Base-by-base conservation (phyloP, 1,140 invertebrate genomes). In the Amphibalanus amphitrite region DNA sequence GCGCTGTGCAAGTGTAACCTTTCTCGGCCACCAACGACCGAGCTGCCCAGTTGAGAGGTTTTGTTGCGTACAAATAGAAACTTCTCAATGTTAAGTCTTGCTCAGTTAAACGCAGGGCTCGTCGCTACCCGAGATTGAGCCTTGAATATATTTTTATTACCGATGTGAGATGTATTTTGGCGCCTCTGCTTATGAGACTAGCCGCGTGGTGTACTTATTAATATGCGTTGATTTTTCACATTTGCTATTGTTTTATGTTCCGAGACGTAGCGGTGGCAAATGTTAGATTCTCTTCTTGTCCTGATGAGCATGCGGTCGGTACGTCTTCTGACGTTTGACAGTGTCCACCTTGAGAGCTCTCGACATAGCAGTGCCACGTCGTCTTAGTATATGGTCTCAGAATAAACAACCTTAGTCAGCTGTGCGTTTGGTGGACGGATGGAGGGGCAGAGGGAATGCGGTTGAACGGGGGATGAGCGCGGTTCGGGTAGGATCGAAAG, bases 201-300 rank as follows among this genome's bases (percentile, higher is more conserved):
- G 47, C 47, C 47, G 47, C 20, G 47, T 59, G 47, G 47, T 59
- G 47, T 59, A 59, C 47, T 59, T 59, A 59, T 59, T 59, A 59
- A 59, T 59, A 59, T 59, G 47, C 47, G 47, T 59, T 59, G 47
- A 59, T 59, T 59, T 59, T 59, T 59, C 47, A 59, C 47, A 23
- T 59, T 59, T 59, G 47, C 47, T 59, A 59, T 59, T 59, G 47
- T 59, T 59, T 59, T 59, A 59, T 59, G 10, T 59, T 59, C n/a
- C 47, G 47, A 59, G 47, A 59, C 47, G 10, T 13, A 20, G 47
- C 17, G 20, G 10, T 59, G 47, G 23, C 47, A 3, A 20, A 8
- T 8, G 47, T 20, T 23, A 59, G 47, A 20, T 59, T 59, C 47
- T 59, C 47, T 20, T 23, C 47, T 23, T 20, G 47, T 59, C 47